Evolutionary conservation across 2,797 vertebrate species (phyloP), one percentile per base, ranked within the genome.

Genomic region (Neopelma chrysocephalum): DNA sequence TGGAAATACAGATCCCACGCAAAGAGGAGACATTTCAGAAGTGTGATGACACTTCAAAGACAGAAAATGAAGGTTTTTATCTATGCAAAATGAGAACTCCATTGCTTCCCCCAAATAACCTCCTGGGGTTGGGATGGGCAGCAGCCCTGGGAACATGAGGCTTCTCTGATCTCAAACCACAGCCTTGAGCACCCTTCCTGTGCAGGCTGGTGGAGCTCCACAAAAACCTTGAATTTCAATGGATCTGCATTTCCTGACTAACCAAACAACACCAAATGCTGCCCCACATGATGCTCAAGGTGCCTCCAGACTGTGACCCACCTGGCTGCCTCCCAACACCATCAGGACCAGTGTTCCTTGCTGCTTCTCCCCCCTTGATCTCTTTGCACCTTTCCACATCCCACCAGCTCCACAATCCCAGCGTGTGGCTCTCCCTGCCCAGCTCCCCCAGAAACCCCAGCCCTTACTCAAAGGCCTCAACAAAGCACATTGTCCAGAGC

Each of bases 1-100:
- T 45, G 71, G 66, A 32, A 82, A 82, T 12, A 34, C 21, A 43
- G 70, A 45, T 69, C 83, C 89, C 73, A 92, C 2, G 0, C 62
- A 51, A 40, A 47, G 54, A 36, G 48, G 47, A 82, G 81, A n/a
- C 47, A 68, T 85, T 89, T 89, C 84, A 82, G 71, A 61, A 71
- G 72, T 13, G 73, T 58, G 47, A 45, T 77, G 17, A 84, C 84
- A 79, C 32, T 13, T 50, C 29, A 26, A 22, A 43, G 71, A 68
- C 66, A 89, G 75, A 82, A 93, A 72, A 89, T 53, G 7, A 94
- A 65, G 75, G 32, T 45, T 68, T 94, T 94, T 73, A 53, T 80
- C 31, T 12, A 11, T 34, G 53, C n/a, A 73, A 73, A 85, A 66
- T 7, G 16, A 87, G 58, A 91, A 53, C 18, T 82, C 43, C 42